A percentile compares a stretch with the other conserved stretches of the same genome.
phyloP scores from a whole-genome alignment of 2,113 vertebrate genomes.

The Crypturellus undulatus region DNA sequence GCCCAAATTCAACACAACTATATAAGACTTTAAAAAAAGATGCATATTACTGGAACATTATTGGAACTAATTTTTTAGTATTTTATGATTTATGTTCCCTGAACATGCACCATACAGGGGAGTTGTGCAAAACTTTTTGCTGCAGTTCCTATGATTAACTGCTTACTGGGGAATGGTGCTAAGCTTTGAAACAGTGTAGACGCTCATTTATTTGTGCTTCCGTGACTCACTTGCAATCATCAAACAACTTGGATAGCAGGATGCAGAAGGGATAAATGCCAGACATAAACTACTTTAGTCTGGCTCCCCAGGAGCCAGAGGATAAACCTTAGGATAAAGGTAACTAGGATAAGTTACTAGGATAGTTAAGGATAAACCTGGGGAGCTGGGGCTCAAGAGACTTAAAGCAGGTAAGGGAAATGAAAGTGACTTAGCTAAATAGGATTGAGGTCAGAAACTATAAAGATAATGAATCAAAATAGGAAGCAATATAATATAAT shows the following conservation, averaged over 20 bases:
- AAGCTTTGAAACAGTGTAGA: background rate
- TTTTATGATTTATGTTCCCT: background rate
- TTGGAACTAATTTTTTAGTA: background rate
- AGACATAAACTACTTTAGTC: background rate
- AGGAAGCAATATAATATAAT: background rate
- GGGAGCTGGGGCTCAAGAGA: background rate
- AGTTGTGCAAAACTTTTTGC: background rate
- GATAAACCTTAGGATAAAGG: too few relatives aligned
- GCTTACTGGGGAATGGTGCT: background rate
- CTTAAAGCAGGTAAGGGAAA: background rate
- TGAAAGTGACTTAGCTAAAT: background rate
- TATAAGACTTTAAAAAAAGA: background rate
- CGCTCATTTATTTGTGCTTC: slow-evolving; percentile 26
- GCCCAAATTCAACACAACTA: background rate
- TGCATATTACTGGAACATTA: background rate
- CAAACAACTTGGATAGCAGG: background rate
- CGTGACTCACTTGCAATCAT: background rate
- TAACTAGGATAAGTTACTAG: too few relatives aligned
- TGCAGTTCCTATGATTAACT: background rate
- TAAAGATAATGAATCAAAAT: background rate
- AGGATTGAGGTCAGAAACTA: background rate
- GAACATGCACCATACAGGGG: background rate
- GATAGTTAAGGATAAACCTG: background rate
- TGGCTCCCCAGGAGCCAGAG: too few relatives aligned
- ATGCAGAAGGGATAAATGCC: background rate